Percentiles rank a stretch among this genome's conserved stretches.
Conservation (phyloP, 2,888 invertebrate genomes). For the Sycophila texana region DNA sequence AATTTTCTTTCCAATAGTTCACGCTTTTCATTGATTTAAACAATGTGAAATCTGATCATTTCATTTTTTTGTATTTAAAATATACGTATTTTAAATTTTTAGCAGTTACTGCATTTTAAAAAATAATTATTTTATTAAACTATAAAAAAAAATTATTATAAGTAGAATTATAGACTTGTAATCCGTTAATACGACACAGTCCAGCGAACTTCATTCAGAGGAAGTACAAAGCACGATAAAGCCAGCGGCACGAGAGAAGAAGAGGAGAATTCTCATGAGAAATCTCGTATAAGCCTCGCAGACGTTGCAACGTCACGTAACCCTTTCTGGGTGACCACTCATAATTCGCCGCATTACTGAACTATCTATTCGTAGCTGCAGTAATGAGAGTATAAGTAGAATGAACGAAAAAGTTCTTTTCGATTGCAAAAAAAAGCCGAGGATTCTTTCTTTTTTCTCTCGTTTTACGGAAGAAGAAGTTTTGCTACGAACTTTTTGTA, state of each 20-base stretch:
- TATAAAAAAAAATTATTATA: not conserved
- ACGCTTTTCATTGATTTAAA: no score
- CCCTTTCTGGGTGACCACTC: conserved; percentile 40
- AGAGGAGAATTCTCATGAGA: conserved; percentile 13
- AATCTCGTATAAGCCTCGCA: conserved; percentile 50
- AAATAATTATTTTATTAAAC: not conserved
- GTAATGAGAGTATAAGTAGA: not conserved
- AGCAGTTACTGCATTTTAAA: no score
- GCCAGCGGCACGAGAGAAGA: conserved; percentile 30
- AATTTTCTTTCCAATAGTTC: no score
- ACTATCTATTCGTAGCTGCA: conserved; percentile 10
- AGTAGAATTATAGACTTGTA: conserved; percentile 2
- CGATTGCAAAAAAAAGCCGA: not conserved
- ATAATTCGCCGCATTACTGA: conserved; percentile 25
- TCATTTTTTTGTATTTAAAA: no score
- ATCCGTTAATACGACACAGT: not conserved
- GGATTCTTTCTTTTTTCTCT: not conserved
- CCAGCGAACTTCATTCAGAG: conserved; percentile 23
- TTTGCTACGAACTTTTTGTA: no score
- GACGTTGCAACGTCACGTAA: conserved; percentile 57
- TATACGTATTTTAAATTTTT: no score
- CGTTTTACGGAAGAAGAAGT: not conserved
- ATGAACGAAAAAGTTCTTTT: conserved; percentile 1
- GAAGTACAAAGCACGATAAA: conserved; percentile 38
- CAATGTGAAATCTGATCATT: no score